A percentile compares a stretch with the other conserved stretches of the same genome.
phyloP scores from a whole-genome alignment of 2,888 invertebrate genomes.

The Macrosiphum euphorbiae region DNA sequence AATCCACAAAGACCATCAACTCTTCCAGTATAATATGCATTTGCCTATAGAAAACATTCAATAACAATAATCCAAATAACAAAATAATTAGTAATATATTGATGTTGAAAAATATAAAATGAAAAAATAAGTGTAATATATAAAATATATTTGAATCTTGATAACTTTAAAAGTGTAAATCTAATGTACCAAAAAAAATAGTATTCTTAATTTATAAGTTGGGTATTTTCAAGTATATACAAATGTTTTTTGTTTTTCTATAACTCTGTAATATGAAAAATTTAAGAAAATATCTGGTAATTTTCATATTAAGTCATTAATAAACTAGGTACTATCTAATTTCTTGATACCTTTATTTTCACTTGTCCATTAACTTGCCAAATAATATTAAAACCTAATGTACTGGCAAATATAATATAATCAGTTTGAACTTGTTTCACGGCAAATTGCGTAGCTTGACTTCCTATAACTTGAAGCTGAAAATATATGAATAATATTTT shows the following conservation, averaged over 20 bases:
- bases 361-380: conserved; percentile 79
- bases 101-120: background rate
- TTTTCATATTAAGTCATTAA: background rate
- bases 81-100: background rate
- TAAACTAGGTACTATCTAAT: background rate
- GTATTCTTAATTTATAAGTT: background rate
- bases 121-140: background rate
- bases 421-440: conserved; percentile 80
- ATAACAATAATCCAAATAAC: background rate
- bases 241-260: background rate
- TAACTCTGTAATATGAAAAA: background rate
- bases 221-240: background rate
- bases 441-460: conserved; percentile 76
- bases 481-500: conserved; percentile 22
- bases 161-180: background rate
- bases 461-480: conserved; percentile 76
- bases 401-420: conserved; percentile 78
- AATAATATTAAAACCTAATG: conserved; percentile 81
- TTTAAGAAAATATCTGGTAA: background rate
- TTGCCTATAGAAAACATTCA: conserved; percentile 69
- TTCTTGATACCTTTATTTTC: conserved; percentile 77
- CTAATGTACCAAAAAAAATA: background rate
- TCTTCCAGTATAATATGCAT: conserved; percentile 71
- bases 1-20: conserved; percentile 87
- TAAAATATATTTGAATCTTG: background rate